phyloP scores from a whole-genome alignment of 2,113 vertebrate species.

The Nymphicus hollandicus region DNA sequence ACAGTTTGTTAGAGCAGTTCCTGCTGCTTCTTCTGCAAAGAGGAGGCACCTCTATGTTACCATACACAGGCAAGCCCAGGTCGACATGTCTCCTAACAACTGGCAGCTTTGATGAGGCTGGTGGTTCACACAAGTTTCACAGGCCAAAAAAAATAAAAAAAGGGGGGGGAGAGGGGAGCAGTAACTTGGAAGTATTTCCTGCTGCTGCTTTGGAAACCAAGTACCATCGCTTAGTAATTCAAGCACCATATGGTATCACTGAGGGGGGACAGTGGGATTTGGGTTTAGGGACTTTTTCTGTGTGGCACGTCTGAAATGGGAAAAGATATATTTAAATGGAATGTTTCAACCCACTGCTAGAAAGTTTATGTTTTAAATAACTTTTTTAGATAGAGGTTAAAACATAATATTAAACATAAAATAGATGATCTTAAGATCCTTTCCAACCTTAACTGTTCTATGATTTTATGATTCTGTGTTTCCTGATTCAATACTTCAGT shows the following conservation, averaged over 20 bases:
- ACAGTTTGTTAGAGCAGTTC: slow-evolving; percentile 73
- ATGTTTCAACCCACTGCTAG: neutral
- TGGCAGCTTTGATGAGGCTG: slow-evolving; percentile 26
- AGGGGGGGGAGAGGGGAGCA: neutral
- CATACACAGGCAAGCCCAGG: neutral
- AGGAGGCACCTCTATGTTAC: neutral
- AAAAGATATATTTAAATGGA: neutral
- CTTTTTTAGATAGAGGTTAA: neutral
- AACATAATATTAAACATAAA: neutral
- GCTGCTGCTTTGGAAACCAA: slow-evolving; percentile 39
- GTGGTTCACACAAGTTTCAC: neutral
- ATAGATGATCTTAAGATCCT: neutral
- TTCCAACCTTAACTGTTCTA: neutral
- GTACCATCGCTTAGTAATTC: neutral
- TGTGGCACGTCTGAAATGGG: neutral
- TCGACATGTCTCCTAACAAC: slow-evolving; percentile 4
- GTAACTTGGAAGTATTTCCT: slow-evolving; percentile 56
- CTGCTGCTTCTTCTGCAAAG: slow-evolving; percentile 58
- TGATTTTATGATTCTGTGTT: neutral
- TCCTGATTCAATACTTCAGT: neutral
- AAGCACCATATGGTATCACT: neutral
- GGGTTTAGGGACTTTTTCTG: neutral
- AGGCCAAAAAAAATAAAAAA: neutral
- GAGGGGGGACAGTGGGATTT: neutral
- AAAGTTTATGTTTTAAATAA: neutral